These are phyloP conservation scores for Cricetomys ansorgei DNA, from an alignment of 2,113 vertebrate species.

Conservation along the genomic window DNA sequence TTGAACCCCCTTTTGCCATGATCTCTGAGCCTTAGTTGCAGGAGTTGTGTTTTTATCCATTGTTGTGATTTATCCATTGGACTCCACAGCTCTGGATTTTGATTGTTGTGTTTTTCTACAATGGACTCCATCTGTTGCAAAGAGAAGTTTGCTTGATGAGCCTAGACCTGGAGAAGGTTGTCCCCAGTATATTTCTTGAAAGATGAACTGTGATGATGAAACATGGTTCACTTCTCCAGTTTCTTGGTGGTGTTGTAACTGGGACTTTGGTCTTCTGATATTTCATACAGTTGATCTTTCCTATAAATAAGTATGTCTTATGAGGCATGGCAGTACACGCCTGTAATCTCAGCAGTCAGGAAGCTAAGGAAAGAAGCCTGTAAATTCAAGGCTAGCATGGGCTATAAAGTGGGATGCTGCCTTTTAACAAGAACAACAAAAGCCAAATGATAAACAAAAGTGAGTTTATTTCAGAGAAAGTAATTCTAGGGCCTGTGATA, in stretches of 20 bases:
- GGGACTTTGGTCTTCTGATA: conserved; percentile 50
- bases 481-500: not conserved
- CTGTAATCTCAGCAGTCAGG: not conserved
- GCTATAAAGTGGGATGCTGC: not conserved
- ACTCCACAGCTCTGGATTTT: not conserved
- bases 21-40: not conserved
- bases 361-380: not conserved
- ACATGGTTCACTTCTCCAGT: not conserved
- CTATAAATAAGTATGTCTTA: conserved; percentile 49
- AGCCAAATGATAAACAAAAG: not conserved
- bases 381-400: not conserved
- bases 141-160: not conserved
- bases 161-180: not conserved
- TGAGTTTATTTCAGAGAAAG: not conserved
- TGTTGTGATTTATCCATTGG: not conserved
- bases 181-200: not conserved
- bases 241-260: not conserved
- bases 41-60: not conserved
- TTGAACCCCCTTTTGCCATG: not conserved
- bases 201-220: not conserved
- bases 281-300: conserved; percentile 63
- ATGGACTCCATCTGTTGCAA: not conserved
- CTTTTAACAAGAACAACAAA: not conserved
- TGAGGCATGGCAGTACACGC: not conserved
- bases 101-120: not conserved